Conservation (phyloP, 2,888 invertebrate species). For the Aleiodes alternator region DNA sequence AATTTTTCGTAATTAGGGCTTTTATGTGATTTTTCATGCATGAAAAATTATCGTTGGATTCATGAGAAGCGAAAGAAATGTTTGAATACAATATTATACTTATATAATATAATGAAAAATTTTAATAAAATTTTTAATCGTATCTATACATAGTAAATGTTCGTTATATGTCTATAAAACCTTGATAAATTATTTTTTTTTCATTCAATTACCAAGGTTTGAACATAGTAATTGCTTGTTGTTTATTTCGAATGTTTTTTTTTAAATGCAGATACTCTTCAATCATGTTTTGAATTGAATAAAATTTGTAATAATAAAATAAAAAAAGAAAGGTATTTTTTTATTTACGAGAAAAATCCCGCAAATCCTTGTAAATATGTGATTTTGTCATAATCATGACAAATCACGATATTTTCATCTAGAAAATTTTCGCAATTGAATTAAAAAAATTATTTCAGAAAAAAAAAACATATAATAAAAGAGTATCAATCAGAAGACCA, state of each 20-base stretch:
- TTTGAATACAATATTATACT: not conserved
- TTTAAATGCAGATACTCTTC: slow-evolving; percentile 4
- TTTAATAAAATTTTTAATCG: slow-evolving; percentile 25
- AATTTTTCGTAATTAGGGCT: slow-evolving; percentile 33
- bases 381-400: not conserved
- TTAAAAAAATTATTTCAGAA: not conserved
- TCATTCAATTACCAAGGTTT: slow-evolving; percentile 20
- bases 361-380: not conserved
- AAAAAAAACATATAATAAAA: slow-evolving; percentile 2
- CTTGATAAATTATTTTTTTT: slow-evolving; percentile 4
- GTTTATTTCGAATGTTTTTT: slow-evolving; percentile 20
- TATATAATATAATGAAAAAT: slow-evolving; percentile 23
- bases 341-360: not conserved
- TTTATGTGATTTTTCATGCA: slow-evolving; percentile 29
- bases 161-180: not conserved
- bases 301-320: slow-evolving; percentile 7
- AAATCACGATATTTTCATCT: not conserved
- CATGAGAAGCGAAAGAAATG: slow-evolving; percentile 7
- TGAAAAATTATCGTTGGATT: slow-evolving; percentile 4
- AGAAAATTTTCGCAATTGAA: not conserved
- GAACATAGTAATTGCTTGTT: slow-evolving; percentile 27
- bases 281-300: slow-evolving; percentile 18
- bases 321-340: not conserved
- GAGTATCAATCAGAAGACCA: slow-evolving; percentile 24
- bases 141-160: slow-evolving; percentile 31